Percentiles rank a stretch among this genome's conserved stretches.
Conservation (phyloP, 2,113 vertebrate species). For the Nibea coibor region DNA sequence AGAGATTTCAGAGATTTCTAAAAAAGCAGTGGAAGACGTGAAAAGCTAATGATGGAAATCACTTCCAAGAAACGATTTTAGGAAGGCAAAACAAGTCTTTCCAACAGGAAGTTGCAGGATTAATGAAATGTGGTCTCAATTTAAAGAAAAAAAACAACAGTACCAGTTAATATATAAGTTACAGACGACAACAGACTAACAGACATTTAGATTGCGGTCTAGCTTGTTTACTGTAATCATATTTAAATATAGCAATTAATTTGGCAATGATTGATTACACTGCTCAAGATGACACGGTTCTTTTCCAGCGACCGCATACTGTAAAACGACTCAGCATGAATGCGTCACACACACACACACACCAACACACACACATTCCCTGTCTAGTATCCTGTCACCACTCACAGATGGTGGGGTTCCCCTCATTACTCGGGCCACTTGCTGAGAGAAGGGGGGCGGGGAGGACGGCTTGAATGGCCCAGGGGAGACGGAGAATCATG, state of each 20-base stretch:
- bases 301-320: slow-evolving; percentile 2
- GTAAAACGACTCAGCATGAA: slow-evolving; percentile 25
- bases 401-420: slow-evolving; percentile 80
- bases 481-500: slow-evolving; percentile 77
- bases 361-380: slow-evolving; percentile 7
- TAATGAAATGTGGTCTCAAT: background rate
- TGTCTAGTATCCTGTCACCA: slow-evolving; percentile 58
- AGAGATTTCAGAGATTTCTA: background rate
- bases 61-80: background rate
- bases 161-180: background rate
- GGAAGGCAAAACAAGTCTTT: background rate
- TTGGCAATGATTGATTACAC: background rate
- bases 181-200: background rate
- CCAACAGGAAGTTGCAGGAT: background rate
- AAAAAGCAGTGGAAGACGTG: background rate
- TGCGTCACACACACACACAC: slow-evolving; percentile 2
- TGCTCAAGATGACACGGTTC: slow-evolving; percentile 3
- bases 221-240: slow-evolving; percentile 6
- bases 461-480: slow-evolving; percentile 74
- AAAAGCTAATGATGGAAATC: slow-evolving; percentile 27
- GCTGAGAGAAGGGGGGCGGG: slow-evolving; percentile 72
- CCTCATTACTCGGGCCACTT: slow-evolving; percentile 83
- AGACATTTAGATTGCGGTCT: background rate
- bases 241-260: background rate
- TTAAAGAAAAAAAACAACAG: background rate